Evolutionary conservation across 2,888 invertebrate species (phyloP).

Genomic region (Amphiduros pacificus): DNA sequence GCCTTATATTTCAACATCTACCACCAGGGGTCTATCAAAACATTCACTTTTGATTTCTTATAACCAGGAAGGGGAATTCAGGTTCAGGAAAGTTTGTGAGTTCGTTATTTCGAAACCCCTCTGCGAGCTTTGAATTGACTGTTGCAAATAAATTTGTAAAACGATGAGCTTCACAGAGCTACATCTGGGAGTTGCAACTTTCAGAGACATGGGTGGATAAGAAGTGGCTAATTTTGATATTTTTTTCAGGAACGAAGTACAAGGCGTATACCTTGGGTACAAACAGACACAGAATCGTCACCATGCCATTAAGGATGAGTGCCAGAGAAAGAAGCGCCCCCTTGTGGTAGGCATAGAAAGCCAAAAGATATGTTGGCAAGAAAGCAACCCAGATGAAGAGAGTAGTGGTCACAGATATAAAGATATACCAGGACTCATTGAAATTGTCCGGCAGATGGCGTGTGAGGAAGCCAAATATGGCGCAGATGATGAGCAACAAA

Average conservation of each 20-base stretch:
- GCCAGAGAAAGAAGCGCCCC: constrained; percentile 1
- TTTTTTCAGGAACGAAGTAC: constrained; percentile 13
- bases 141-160: too few species aligned
- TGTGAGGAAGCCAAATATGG: background rate
- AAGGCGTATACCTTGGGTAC: constrained; percentile 22
- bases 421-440: constrained; percentile 5
- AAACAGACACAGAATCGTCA: background rate
- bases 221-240: constrained; percentile 6
- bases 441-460: constrained; percentile 5
- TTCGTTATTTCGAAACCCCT: too few species aligned
- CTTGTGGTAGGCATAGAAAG: background rate
- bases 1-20: too few species aligned
- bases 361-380: background rate
- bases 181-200: too few species aligned
- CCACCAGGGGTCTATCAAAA: too few species aligned
- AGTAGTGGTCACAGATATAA: background rate
- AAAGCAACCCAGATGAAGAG: constrained; percentile 5
- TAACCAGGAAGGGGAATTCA: too few species aligned
- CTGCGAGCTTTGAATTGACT: too few species aligned
- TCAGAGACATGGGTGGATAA: too few species aligned
- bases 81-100: too few species aligned
- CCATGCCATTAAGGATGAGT: background rate
- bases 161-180: too few species aligned
- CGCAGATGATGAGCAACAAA: constrained; percentile 1
- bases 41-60: too few species aligned